phyloP scores from a whole-genome alignment of 1,140 invertebrate species.

The Cydia pomonella region DNA sequence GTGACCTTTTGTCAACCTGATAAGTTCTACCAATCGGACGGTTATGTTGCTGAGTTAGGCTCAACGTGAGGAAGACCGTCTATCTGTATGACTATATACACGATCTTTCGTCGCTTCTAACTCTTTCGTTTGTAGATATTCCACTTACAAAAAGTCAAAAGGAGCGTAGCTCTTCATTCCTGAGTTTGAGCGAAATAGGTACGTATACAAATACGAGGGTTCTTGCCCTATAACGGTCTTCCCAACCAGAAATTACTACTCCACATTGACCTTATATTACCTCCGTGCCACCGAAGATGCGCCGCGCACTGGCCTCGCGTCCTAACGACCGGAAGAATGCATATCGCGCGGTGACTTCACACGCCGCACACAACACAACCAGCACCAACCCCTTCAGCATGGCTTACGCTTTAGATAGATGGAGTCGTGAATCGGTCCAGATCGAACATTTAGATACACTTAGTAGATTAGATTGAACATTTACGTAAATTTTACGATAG shows the following conservation, averaged over 20 bases:
- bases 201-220: too few species aligned
- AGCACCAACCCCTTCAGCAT: slow-evolving; percentile 32
- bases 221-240: not conserved
- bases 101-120: too few species aligned
- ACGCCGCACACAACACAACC: slow-evolving; percentile 1
- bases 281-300: slow-evolving; percentile 56
- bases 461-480: not conserved
- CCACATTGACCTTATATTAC: too few species aligned
- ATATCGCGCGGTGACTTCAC: slow-evolving; percentile 32
- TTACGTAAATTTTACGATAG: not conserved
- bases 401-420: not conserved
- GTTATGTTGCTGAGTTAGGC: too few species aligned
- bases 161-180: too few species aligned
- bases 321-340: slow-evolving; percentile 43
- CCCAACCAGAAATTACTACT: not conserved
- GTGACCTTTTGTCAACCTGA: too few species aligned
- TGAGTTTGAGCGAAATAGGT: too few species aligned
- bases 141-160: too few species aligned
- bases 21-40: too few species aligned
- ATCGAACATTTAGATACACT: not conserved
- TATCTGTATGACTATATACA: too few species aligned
- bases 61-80: too few species aligned
- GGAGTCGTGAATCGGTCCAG: not conserved
- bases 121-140: too few species aligned
- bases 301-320: slow-evolving; percentile 37